Percentiles rank a stretch among this genome's conserved stretches.
Conservation (phyloP, 2,888 invertebrate species). For the Lepas anatifera region DNA sequence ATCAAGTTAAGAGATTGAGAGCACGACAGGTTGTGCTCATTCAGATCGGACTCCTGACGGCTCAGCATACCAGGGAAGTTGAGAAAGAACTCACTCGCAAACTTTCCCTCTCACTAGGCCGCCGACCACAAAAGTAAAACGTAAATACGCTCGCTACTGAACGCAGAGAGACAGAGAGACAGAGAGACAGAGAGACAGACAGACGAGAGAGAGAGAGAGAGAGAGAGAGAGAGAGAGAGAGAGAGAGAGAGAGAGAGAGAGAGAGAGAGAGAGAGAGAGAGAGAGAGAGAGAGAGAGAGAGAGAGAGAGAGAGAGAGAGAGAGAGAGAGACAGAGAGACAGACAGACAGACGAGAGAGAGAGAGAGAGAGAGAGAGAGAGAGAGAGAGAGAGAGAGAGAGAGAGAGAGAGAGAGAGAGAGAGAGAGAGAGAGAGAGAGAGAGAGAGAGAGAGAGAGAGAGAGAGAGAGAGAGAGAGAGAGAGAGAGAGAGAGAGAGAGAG, state of each 20-base stretch:
- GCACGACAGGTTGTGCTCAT: no score
- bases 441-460: not conserved
- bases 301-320: not conserved
- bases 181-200: not conserved
- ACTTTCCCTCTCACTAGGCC: no score
- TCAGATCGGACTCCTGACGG: no score
- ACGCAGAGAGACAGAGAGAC: not conserved
- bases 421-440: not conserved
- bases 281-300: not conserved
- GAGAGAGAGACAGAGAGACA: not conserved
- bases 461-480: not conserved
- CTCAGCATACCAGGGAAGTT: no score
- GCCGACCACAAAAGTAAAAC: no score
- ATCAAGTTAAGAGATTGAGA: no score
- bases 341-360: not conserved
- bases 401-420: not conserved
- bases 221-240: not conserved
- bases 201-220: no score
- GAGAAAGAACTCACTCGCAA: no score
- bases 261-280: not conserved
- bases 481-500: not conserved
- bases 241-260: not conserved
- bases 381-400: not conserved
- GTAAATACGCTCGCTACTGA: no score
- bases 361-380: constrained; percentile 27